A percentile compares a stretch with the other conserved stretches of the same genome.
These are phyloP conservation scores for Protaetia brevitarsis DNA, from an alignment of 1,140 invertebrate genomes.

Conservation along the genomic window DNA sequence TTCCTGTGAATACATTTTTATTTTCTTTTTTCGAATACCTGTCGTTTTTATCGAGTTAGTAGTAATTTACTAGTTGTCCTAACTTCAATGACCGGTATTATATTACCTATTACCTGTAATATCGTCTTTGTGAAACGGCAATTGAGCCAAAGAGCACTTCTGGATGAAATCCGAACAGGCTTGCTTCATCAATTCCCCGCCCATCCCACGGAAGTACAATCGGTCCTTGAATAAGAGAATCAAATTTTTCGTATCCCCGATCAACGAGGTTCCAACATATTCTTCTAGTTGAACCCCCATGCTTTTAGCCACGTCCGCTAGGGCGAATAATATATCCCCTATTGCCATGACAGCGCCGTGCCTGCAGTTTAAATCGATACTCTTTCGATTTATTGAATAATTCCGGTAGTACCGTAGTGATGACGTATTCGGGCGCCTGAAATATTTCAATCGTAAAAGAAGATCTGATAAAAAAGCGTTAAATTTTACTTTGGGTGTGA, in stretches of 20 bases:
- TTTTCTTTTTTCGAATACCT: no score
- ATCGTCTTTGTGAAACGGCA: conserved; percentile 51
- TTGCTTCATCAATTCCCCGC: conserved; percentile 86
- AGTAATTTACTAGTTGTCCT: no score
- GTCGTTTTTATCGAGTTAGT: no score
- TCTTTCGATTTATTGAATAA: conserved; percentile 67
- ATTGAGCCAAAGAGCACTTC: conserved; percentile 62
- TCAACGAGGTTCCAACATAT: conserved; percentile 29
- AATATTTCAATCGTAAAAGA: background rate
- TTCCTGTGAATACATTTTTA: no score
- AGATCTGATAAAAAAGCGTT: background rate
- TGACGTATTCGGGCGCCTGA: conserved; percentile 71
- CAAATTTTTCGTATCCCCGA: conserved; percentile 54
- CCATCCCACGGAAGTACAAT: conserved; percentile 70
- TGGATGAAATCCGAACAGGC: conserved; percentile 77
- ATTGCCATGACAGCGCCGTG: conserved; percentile 85
- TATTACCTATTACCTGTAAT: conserved; percentile 53
- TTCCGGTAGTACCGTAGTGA: conserved; percentile 64
- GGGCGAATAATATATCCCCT: conserved; percentile 73
- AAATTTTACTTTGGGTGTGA: conserved; percentile 61
- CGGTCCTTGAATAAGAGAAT: conserved; percentile 55
- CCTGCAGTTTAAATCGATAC: conserved; percentile 76
- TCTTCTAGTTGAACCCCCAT: conserved; percentile 23
- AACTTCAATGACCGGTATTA: background rate
- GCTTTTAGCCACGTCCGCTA: conserved; percentile 52